Evolutionary conservation across 2,113 vertebrate genomes (phyloP).

Genomic region (Spizaetus ornatus): DNA sequence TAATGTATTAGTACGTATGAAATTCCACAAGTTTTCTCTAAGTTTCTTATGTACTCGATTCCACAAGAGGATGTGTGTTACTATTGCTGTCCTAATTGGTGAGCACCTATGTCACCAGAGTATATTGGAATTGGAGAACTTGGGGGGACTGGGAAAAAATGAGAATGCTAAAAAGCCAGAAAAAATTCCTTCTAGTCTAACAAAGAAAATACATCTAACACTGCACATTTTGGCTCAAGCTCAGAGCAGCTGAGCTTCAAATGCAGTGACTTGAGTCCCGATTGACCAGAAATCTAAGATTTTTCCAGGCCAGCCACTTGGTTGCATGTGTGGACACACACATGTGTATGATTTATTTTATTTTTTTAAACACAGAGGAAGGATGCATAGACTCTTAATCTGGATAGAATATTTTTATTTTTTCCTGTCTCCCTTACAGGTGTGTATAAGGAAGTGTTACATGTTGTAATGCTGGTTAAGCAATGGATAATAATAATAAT

Average conservation of each 20-base stretch:
- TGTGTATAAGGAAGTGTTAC: not conserved
- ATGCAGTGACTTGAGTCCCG: not conserved
- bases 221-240: not conserved
- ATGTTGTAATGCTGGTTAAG: not conserved
- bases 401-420: conserved; percentile 38
- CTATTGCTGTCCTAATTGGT: not conserved
- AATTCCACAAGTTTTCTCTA: not conserved
- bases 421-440: conserved; percentile 39
- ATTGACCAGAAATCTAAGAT: not conserved
- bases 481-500: not conserved
- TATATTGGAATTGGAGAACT: not conserved
- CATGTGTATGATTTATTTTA: not conserved
- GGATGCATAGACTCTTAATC: not conserved
- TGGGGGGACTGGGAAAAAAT: not conserved
- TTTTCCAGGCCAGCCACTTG: not conserved
- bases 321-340: rapidly evolving
- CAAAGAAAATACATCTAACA: not conserved
- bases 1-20: not conserved
- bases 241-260: not conserved
- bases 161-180: not conserved
- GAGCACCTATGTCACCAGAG: not conserved
- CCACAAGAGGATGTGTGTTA: not conserved
- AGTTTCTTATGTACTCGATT: not conserved
- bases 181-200: not conserved
- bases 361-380: conserved; percentile 10